A percentile compares a stretch with the other conserved stretches of the same genome.
Conservation (phyloP, 2,113 vertebrate genomes). For the Colistium nudipinnis region DNA sequence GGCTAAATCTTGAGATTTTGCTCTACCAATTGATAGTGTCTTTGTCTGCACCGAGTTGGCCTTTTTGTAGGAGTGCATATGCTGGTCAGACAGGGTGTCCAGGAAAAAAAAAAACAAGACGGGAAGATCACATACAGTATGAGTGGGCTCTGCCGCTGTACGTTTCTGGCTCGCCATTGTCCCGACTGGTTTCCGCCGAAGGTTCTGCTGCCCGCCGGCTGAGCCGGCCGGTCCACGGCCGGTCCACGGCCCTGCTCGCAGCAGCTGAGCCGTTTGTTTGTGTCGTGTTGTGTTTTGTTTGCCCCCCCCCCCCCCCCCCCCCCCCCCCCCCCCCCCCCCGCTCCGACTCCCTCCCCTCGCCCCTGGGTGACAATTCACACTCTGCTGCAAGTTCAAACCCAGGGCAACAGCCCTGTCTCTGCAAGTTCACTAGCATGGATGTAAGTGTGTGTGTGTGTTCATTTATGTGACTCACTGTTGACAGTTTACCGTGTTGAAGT, state of each 20-base stretch:
- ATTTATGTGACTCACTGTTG: conserved; percentile 21
- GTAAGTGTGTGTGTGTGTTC: conserved; percentile 26
- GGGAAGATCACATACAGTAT: neutral
- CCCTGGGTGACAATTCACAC: conserved; percentile 80
- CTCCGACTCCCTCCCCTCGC: no score
- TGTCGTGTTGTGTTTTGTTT: conserved; percentile 79
- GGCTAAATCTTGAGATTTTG: no score
- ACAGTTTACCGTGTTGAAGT: neutral
- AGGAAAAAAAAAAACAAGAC: no score
- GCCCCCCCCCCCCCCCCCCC: conserved; percentile 76
- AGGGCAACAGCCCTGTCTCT: conserved; percentile 66
- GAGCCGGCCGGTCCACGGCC: conserved; percentile 6
- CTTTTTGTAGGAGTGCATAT: no score
- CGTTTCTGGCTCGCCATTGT: conserved; percentile 27
- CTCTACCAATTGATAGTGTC: no score
- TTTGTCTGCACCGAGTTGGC: no score
- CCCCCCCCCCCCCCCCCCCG: conserved; percentile 76
- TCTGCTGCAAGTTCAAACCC: conserved; percentile 74
- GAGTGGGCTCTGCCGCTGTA: neutral
- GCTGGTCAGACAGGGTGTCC: no score
- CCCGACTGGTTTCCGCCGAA: conserved; percentile 9
- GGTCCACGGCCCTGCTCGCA: conserved; percentile 28
- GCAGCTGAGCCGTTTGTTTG: conserved; percentile 60
- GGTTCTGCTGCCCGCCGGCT: conserved; percentile 19
- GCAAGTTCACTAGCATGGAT: conserved; percentile 78